Conservation (phyloP, 2,797 vertebrate species). For the Phoeniculus purpureus region DNA sequence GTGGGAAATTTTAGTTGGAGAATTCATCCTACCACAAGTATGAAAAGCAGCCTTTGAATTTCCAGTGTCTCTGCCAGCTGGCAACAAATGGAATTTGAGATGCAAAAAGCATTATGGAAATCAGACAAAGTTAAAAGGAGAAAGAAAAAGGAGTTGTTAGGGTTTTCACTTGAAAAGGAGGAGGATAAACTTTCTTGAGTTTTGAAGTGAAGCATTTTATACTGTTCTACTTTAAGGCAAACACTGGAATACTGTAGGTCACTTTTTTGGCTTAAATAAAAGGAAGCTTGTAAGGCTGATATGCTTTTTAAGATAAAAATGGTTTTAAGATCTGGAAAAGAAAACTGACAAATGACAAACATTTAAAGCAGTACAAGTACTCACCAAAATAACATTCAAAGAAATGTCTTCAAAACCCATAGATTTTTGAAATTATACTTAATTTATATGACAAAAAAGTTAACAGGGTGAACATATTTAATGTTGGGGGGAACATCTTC, state of each 20-base stretch:
- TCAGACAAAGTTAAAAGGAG: background rate
- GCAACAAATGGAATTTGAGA: background rate
- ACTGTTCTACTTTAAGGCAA: too few species aligned
- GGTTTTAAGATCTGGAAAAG: background rate
- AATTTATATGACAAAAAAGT: background rate
- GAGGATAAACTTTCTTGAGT: background rate
- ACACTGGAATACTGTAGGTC: background rate
- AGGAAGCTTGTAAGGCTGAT: background rate
- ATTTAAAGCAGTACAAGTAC: background rate
- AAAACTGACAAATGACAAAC: background rate
- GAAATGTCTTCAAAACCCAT: background rate
- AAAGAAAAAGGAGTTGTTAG: accelerated
- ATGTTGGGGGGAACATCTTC: accelerated
- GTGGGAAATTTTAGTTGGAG: background rate
- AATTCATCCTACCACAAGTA: background rate
- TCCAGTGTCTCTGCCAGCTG: background rate
- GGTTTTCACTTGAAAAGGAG: background rate
- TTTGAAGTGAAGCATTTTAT: background rate
- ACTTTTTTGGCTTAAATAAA: background rate
- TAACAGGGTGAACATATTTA: background rate
- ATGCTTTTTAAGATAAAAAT: background rate
- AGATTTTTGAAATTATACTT: background rate
- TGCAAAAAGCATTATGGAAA: background rate
- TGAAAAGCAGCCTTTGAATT: slow-evolving; percentile 2
- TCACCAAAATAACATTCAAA: background rate